These are phyloP conservation scores for Planococcus citri DNA, from an alignment of 1,140 invertebrate species.

Conservation along the genomic window DNA sequence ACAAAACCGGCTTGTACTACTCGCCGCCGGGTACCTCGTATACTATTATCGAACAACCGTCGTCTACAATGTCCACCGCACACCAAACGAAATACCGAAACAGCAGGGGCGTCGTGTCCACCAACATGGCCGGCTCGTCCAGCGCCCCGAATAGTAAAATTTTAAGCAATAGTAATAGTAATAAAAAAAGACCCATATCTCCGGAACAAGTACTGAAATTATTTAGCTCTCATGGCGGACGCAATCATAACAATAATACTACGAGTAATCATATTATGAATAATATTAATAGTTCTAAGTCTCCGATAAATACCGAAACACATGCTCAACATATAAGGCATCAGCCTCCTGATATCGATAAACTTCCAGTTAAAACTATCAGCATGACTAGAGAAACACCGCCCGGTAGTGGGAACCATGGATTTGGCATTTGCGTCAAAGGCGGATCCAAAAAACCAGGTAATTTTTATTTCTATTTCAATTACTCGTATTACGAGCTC, in stretches of 20 bases:
- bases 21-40: conserved; percentile 59
- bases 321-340: conserved; percentile 29
- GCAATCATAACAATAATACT: conserved; percentile 34
- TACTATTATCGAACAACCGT: conserved; percentile 68
- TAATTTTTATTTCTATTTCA: conserved; percentile 33
- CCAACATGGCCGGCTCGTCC: background rate
- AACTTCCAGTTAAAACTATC: conserved; percentile 63
- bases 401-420: conserved; percentile 49
- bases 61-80: conserved; percentile 46
- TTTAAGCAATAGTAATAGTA: conserved; percentile 19
- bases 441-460: conserved; percentile 68
- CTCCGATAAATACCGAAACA: conserved; percentile 12
- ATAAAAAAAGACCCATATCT: conserved; percentile 31
- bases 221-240: conserved; percentile 30
- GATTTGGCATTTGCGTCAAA: conserved; percentile 79
- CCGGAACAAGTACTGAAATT: conserved; percentile 32
- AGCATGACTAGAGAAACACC: conserved; percentile 64
- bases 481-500: no score
- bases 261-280: conserved; percentile 37
- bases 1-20: conserved; percentile 35
- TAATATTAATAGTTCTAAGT: conserved; percentile 20
- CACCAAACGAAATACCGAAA: background rate
- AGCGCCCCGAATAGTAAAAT: conserved; percentile 19
- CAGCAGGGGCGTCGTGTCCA: background rate
- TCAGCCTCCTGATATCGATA: conserved; percentile 51